These are phyloP conservation scores for Synanthedon myopaeformis DNA, from an alignment of 2,888 invertebrate genomes.

Conservation along the genomic window DNA sequence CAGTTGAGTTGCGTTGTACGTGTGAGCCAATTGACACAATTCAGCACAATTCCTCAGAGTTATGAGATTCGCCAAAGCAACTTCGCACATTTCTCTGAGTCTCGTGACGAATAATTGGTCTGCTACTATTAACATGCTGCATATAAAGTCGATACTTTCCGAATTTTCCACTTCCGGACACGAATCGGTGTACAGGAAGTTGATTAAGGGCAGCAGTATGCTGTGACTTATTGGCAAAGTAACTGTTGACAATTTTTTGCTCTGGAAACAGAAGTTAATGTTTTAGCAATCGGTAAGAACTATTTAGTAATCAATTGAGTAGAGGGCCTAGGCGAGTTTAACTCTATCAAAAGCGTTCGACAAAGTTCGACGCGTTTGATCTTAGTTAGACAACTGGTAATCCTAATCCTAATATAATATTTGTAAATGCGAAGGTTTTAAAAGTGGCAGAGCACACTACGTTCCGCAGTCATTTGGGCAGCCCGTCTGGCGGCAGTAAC, in stretches of 20 bases:
- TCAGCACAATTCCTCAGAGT: slow-evolving; percentile 82
- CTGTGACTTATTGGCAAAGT: slow-evolving; percentile 72
- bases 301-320: not conserved
- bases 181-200: slow-evolving; percentile 81
- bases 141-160: slow-evolving; percentile 77
- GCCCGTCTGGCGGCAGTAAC: too few relatives aligned
- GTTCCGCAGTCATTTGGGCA: too few relatives aligned
- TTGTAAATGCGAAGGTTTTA: not conserved
- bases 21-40: slow-evolving; percentile 79
- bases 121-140: slow-evolving; percentile 80
- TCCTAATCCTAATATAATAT: not conserved
- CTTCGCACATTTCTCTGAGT: slow-evolving; percentile 79
- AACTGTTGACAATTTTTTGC: slow-evolving; percentile 58
- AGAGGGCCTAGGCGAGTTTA: too few relatives aligned
- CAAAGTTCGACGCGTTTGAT: too few relatives aligned
- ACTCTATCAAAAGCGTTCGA: too few relatives aligned
- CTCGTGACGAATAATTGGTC: slow-evolving; percentile 83
- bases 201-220: slow-evolving; percentile 75
- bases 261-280: slow-evolving; percentile 43
- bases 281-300: not conserved
- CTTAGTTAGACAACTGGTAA: slow-evolving; percentile 3
- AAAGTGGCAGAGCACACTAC: too few relatives aligned
- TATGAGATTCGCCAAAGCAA: slow-evolving; percentile 73
- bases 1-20: slow-evolving; percentile 81
- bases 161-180: slow-evolving; percentile 69